Evolutionary conservation across 1,140 invertebrate species (phyloP).

Genomic region (Drosophila lacteicornis): DNA sequence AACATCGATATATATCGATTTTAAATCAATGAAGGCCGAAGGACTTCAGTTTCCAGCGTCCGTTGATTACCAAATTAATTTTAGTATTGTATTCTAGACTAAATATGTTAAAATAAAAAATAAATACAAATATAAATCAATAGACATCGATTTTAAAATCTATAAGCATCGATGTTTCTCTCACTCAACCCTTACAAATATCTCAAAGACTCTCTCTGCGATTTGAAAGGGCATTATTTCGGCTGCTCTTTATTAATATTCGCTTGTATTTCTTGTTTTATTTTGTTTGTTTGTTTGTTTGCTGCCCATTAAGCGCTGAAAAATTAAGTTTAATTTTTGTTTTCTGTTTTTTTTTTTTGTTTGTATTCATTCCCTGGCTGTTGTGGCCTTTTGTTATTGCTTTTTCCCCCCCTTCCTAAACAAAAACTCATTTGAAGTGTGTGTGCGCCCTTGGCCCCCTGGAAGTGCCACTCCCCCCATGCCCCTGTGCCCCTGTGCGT

Average conservation of each 20-base stretch:
- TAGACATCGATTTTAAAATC: too few relatives aligned
- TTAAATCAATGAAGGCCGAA: too few relatives aligned
- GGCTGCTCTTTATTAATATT: conserved; percentile 3
- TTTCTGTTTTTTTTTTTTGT: conserved; percentile 27
- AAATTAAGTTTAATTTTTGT: conserved; percentile 53
- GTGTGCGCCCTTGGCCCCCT: conserved; percentile 28
- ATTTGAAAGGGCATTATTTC: not conserved
- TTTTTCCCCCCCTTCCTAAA: not conserved
- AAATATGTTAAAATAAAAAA: too few relatives aligned
- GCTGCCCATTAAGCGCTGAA: conserved; percentile 59
- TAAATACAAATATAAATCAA: too few relatives aligned
- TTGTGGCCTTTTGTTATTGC: conserved; percentile 38
- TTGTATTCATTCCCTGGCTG: conserved; percentile 45
- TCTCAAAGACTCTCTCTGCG: not conserved
- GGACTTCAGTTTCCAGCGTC: too few relatives aligned
- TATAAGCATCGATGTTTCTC: too few relatives aligned
- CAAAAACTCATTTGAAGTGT: conserved; percentile 34
- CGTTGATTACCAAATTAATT: too few relatives aligned
- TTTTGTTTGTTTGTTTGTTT: conserved; percentile 60
- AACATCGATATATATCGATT: too few relatives aligned
- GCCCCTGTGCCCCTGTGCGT: conserved; percentile 29
- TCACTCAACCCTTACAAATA: too few relatives aligned
- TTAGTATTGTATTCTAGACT: too few relatives aligned
- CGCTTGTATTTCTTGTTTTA: conserved; percentile 9
- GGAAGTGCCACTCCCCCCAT: conserved; percentile 8